phyloP scores from a whole-genome alignment of 2,888 invertebrate genomes.

The Lasius fuliginosus region DNA sequence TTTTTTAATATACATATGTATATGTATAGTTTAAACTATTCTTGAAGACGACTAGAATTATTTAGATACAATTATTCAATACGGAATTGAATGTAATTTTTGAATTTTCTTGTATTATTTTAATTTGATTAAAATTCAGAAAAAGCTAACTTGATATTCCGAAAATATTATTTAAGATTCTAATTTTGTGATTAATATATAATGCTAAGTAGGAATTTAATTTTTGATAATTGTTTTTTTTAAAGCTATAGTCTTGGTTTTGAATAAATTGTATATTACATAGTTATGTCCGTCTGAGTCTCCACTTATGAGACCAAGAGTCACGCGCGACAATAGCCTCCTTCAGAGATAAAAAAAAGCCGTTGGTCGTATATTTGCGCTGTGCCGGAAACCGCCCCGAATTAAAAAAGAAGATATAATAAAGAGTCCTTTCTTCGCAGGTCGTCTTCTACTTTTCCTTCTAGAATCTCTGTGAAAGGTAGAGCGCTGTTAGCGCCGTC shows the following conservation, averaged over 20 bases:
- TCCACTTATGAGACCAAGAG: background rate
- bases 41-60: background rate
- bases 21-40: background rate
- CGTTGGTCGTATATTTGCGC: slow-evolving; percentile 58
- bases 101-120: background rate
- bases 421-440: slow-evolving; percentile 63
- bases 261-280: slow-evolving; percentile 6
- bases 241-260: background rate
- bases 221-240: background rate
- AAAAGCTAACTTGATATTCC: background rate
- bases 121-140: background rate
- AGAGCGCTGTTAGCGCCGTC: slow-evolving; percentile 35
- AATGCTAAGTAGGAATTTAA: background rate
- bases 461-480: slow-evolving; percentile 45
- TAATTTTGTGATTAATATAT: background rate
- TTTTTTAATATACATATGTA: background rate
- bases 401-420: slow-evolving; percentile 66
- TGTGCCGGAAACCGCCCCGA: slow-evolving; percentile 64
- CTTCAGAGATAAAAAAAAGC: slow-evolving; percentile 11
- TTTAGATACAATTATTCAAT: background rate
- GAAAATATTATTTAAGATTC: background rate
- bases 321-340: slow-evolving; percentile 20
- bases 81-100: background rate
- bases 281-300: background rate
- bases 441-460: slow-evolving; percentile 49